Percentiles rank a stretch among this genome's conserved stretches.
These are phyloP conservation scores for Callosobruchus maculatus DNA, from an alignment of 2,888 invertebrate genomes.

Conservation along the genomic window DNA sequence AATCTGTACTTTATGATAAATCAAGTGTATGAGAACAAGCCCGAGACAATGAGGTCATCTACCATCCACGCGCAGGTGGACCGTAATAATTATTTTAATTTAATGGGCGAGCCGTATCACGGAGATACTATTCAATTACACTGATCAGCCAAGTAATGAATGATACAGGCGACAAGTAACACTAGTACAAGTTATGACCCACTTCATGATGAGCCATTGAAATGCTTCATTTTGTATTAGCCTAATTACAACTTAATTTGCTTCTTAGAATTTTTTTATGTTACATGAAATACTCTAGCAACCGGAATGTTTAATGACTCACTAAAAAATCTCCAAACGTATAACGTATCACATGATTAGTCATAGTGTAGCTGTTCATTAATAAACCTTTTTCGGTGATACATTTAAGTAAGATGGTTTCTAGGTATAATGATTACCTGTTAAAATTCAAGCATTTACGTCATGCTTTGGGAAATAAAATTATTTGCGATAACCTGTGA, in stretches of 20 bases:
- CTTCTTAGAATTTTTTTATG: neutral
- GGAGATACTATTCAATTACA: neutral
- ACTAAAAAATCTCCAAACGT: no score
- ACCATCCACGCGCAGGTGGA: neutral
- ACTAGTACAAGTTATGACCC: neutral
- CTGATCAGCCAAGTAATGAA: neutral
- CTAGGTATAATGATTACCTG: neutral
- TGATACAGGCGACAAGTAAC: neutral
- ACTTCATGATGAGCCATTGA: neutral
- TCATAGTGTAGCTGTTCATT: neutral
- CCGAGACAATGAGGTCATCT: no score
- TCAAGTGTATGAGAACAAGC: no score
- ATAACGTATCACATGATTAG: neutral
- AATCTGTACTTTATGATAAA: no score
- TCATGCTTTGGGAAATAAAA: no score
- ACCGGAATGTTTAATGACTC: neutral
- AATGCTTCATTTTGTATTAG: neutral
- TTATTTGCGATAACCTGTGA: no score
- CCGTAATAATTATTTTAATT: neutral
- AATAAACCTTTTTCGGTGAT: neutral
- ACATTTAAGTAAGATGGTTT: neutral
- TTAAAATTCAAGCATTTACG: neutral
- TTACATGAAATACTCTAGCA: neutral
- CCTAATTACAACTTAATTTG: neutral
- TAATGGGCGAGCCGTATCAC: neutral